Evolutionary conservation across 2,888 invertebrate genomes (phyloP), one percentile per base, ranked within the genome.

Genomic region (Euspilapteryx auroguttella): DNA sequence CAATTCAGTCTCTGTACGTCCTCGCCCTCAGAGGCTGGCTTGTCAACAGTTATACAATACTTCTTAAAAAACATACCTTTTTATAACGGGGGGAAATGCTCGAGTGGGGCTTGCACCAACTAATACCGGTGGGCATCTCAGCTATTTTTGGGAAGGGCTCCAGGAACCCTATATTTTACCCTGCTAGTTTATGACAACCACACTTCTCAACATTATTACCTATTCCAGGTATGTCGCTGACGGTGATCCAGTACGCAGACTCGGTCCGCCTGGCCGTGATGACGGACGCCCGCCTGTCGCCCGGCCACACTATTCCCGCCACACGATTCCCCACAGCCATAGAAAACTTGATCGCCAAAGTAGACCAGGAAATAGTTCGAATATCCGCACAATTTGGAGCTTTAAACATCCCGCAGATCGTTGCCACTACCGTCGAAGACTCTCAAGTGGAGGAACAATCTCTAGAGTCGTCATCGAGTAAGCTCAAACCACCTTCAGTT

Each of bases 201-300:
- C n/a, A n/a, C n/a, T n/a, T n/a, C n/a, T n/a, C n/a, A n/a, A n/a
- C n/a, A n/a, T n/a, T n/a, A n/a, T n/a, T n/a, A 14, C 28, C 29
- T 8, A 25, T 66, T 66, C 8, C 57, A 87, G 87, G 85, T 50
- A 79, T 87, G 66, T 87, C 87, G 1, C 57, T 87, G 34, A 86
- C 86, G 26, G 68, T 87, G 27, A 83, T 86, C 40, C 82, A 82
- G 45, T 85, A 86, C 49, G 82, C 79, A 0, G 80, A 80, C 38
- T 75, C 79, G 2, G 78, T 86, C 2, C 78, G 82, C 2, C 54
- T 87, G 4, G 82, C 82, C 2, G 83, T 87, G 5, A 87, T 87
- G 86, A 79, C 82, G 1, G 87, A 87, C 49, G 81, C 85, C 0
- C 77, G 83, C 9, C 59, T 87, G n/a, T 78, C 80, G 0, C 87